Conservation (phyloP, 2,113 vertebrate genomes). For the Lipotes vexillifer region DNA sequence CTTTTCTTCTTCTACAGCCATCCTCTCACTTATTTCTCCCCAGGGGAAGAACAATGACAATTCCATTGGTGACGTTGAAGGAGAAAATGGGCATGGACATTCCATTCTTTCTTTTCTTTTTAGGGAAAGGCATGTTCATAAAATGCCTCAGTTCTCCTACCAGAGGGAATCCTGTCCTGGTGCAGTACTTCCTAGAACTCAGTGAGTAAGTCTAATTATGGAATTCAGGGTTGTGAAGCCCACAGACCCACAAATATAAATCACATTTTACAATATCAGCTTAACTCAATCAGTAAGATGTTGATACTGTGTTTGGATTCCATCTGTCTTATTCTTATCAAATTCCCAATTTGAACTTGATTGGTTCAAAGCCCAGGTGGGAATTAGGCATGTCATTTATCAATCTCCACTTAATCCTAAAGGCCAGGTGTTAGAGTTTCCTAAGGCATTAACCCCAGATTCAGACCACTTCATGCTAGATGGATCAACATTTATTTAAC, state of each 20-base stretch:
- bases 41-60: neutral
- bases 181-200: neutral
- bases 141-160: neutral
- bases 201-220: neutral
- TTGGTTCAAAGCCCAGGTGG: neutral
- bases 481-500: neutral
- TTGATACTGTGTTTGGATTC: neutral
- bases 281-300: neutral
- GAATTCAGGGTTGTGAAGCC: neutral
- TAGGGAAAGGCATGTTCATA: neutral
- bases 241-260: neutral
- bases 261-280: neutral
- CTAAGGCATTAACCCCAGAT: neutral
- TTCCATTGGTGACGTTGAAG: neutral
- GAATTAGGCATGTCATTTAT: neutral
- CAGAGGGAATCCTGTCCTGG: neutral
- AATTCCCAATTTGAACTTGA: neutral
- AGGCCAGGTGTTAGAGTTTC: neutral
- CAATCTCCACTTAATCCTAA: neutral
- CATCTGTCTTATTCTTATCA: neutral
- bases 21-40: neutral
- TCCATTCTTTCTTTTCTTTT: neutral
- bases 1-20: neutral
- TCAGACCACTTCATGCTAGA: neutral
- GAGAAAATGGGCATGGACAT: neutral